Conservation (phyloP, 2,797 vertebrate species). For the Setipinna tenuifilis region DNA sequence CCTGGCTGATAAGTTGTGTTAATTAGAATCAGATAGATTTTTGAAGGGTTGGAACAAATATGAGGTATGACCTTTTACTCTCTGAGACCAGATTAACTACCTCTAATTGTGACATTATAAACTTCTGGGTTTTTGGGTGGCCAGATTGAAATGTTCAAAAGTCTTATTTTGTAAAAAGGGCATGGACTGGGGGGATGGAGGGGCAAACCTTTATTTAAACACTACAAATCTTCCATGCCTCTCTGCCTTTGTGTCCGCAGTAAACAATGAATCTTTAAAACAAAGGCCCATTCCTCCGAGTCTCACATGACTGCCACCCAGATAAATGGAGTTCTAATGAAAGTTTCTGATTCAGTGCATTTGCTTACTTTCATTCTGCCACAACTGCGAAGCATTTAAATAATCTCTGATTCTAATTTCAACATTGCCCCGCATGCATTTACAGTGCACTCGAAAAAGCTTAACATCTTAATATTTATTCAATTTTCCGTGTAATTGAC, state of each 20-base stretch:
- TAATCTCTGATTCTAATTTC: neutral
- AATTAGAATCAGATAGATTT: neutral
- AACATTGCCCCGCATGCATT: neutral
- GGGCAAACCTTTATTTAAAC: neutral
- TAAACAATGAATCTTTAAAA: slow-evolving; percentile 11
- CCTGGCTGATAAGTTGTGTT: too few relatives aligned
- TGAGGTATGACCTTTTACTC: too few relatives aligned
- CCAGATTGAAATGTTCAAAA: neutral
- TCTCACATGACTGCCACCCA: neutral
- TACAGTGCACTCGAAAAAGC: neutral
- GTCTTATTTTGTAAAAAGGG: neutral
- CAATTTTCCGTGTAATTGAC: neutral
- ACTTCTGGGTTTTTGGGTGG: neutral
- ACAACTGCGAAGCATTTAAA: neutral
- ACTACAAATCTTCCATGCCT: slow-evolving; percentile 6
- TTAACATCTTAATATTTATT: neutral
- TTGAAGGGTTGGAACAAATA: neutral
- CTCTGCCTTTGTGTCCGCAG: neutral
- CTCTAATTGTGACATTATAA: neutral
- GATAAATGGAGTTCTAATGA: neutral
- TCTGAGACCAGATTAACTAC: neutral
- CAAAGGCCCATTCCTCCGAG: neutral
- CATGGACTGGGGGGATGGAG: neutral
- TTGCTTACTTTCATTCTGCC: neutral
- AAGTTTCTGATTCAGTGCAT: slow-evolving; percentile 20